These are phyloP conservation scores for Engystomops pustulosus DNA, from an alignment of 2,113 vertebrate species.

Conservation along the genomic window DNA sequence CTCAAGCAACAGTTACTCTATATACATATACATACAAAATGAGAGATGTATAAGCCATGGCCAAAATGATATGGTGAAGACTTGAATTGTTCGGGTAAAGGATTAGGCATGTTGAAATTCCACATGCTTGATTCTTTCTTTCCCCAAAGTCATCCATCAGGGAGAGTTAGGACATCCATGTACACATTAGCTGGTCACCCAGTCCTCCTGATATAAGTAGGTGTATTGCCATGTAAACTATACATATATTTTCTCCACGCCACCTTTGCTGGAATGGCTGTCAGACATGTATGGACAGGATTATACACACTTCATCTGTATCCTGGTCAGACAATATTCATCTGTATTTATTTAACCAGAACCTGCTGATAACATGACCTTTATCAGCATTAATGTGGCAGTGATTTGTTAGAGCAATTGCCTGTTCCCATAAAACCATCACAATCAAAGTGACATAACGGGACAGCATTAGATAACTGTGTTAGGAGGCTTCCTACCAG, in stretches of 20 bases:
- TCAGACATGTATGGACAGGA: constrained; percentile 23
- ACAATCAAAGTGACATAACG: not conserved
- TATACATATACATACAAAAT: too few species aligned
- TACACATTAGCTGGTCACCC: too few species aligned
- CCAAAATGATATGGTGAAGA: too few species aligned
- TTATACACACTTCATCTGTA: not conserved
- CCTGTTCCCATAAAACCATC: not conserved
- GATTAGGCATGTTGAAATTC: too few species aligned
- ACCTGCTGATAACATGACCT: constrained; percentile 2
- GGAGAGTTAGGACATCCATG: too few species aligned
- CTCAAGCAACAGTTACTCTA: too few species aligned
- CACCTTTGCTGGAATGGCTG: not conserved
- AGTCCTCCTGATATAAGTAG: not conserved
- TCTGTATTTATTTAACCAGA: constrained; percentile 22
- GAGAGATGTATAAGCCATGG: too few species aligned
- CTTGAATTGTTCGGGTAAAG: too few species aligned
- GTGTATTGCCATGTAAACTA: too few species aligned
- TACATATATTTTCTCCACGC: not conserved
- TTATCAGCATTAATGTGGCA: constrained; percentile 31
- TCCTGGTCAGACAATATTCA: not conserved
- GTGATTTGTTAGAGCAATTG: not conserved
- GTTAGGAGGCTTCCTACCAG: not conserved
- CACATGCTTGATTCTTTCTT: too few species aligned
- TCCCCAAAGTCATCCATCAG: too few species aligned
- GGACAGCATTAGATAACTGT: not conserved